Conservation (phyloP, 2,797 vertebrate species). For the Nannoperca australis region DNA sequence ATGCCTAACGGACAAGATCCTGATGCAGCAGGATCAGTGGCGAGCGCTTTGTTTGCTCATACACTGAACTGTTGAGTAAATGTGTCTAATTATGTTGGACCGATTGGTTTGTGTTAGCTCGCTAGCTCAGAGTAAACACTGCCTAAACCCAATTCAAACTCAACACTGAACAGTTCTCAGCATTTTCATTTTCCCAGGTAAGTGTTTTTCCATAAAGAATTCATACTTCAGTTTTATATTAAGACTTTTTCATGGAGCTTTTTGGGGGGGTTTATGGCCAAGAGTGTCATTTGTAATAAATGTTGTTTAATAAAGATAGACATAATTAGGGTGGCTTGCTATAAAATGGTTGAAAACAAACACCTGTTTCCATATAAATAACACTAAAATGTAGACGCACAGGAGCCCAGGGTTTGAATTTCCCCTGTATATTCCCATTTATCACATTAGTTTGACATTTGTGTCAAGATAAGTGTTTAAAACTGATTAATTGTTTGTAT, state of each 20-base stretch:
- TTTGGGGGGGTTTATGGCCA: background rate
- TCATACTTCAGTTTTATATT: background rate
- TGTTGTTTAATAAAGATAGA: background rate
- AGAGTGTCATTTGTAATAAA: conserved; percentile 1
- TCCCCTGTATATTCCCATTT: background rate
- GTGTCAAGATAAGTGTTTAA: conserved; percentile 2
- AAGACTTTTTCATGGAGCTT: background rate
- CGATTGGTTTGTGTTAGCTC: conserved; percentile 75
- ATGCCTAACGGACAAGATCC: conserved; percentile 87
- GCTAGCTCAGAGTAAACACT: conserved; percentile 79
- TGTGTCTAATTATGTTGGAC: conserved; percentile 76
- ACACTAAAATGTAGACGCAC: background rate
- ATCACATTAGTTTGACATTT: background rate
- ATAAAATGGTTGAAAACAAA: background rate
- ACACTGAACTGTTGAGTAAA: conserved; percentile 78
- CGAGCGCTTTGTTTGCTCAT: conserved; percentile 83
- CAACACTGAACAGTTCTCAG: conserved; percentile 26
- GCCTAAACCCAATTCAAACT: conserved; percentile 67
- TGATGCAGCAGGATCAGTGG: conserved; percentile 88
- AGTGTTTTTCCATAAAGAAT: conserved; percentile 10
- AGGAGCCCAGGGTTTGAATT: background rate
- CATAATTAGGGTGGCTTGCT: background rate
- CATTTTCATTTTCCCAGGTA: conserved; percentile 40
- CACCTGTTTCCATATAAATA: background rate
- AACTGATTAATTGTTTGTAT: background rate